Conservation (phyloP, 2,113 vertebrate genomes). For the Pungitius pungitius region DNA sequence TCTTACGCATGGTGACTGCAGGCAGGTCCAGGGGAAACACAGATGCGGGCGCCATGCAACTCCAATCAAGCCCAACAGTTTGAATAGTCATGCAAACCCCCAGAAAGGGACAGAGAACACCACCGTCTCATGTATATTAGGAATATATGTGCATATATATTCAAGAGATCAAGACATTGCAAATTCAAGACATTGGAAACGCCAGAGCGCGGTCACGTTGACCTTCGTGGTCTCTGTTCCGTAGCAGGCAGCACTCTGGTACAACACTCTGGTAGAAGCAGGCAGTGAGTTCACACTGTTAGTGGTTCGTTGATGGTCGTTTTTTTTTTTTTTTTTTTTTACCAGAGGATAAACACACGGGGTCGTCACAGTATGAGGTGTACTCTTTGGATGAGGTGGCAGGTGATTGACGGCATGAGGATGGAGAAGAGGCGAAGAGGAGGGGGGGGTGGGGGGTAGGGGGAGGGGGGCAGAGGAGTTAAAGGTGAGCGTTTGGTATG, state of each 20-base stretch:
- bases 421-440: constrained; percentile 52
- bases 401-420: constrained; percentile 70
- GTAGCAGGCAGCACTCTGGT: background rate
- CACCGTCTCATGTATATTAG: too few species aligned
- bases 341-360: constrained; percentile 77
- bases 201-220: background rate
- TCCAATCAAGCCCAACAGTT: too few species aligned
- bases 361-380: constrained; percentile 79
- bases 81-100: too few species aligned
- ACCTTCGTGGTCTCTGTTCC: background rate
- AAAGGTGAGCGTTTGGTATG: constrained; percentile 50
- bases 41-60: background rate
- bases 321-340: constrained; percentile 71
- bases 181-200: too few species aligned
- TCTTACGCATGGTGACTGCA: background rate
- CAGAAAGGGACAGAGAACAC: too few species aligned
- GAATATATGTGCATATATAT: too few species aligned
- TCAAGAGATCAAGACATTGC: too few species aligned
- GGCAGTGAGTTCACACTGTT: constrained; percentile 29
- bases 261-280: constrained; percentile 9
- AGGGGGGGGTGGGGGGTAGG: constrained; percentile 32
- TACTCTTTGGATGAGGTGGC: constrained; percentile 78
- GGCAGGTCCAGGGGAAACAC: constrained; percentile 13
- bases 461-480: constrained; percentile 63
- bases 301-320: constrained; percentile 28